phyloP scores from a whole-genome alignment of 2,888 invertebrate genomes.

The Germaria angustata region DNA sequence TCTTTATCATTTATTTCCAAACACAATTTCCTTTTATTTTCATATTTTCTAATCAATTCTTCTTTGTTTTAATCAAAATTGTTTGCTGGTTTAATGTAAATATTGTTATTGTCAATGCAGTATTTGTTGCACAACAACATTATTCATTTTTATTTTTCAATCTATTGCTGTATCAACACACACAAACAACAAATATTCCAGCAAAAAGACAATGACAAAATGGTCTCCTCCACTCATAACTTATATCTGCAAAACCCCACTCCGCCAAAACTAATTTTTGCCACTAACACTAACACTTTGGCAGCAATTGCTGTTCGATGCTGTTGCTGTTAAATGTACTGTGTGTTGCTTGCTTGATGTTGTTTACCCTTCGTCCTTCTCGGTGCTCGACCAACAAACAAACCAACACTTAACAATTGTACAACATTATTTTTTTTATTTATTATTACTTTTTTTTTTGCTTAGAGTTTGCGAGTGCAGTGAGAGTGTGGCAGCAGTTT shows the following conservation, averaged over 20 bases:
- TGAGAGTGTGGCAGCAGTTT: neutral
- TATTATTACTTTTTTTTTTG: neutral
- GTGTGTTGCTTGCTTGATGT: neutral
- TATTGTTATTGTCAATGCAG: slow-evolving; percentile 65
- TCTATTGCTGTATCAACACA: slow-evolving; percentile 52
- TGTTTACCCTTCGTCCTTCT: slow-evolving; percentile 13
- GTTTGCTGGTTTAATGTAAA: slow-evolving; percentile 41
- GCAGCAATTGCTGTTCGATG: slow-evolving; percentile 42
- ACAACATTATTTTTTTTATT: slow-evolving; percentile 3
- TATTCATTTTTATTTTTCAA: slow-evolving; percentile 75
- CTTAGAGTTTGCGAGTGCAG: neutral
- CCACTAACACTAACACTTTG: slow-evolving; percentile 11
- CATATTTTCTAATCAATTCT: neutral
- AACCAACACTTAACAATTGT: slow-evolving; percentile 47
- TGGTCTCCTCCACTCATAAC: slow-evolving; percentile 23
- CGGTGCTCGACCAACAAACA: neutral
- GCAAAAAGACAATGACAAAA: neutral
- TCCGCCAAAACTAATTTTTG: slow-evolving; percentile 44
- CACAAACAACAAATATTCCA: slow-evolving; percentile 45
- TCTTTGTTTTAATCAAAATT: slow-evolving; percentile 46
- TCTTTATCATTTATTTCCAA: neutral
- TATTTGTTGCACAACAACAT: slow-evolving; percentile 66
- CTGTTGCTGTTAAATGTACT: slow-evolving; percentile 30
- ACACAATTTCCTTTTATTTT: neutral
- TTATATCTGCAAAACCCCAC: slow-evolving; percentile 5